Conservation (phyloP, 2,888 invertebrate genomes). For the Pinctada fucata region DNA sequence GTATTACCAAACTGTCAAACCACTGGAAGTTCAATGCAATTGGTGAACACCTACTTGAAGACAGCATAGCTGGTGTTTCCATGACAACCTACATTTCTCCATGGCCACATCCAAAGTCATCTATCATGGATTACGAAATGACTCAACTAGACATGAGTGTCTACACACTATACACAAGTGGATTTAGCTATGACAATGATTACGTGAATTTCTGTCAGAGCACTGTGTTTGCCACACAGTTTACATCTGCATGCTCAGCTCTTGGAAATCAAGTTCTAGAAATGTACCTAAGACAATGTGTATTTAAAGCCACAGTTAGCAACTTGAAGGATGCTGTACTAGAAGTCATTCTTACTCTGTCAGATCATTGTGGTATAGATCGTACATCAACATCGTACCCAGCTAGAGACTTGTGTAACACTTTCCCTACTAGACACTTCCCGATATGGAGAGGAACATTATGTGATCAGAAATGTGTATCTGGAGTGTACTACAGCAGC, state of each 20-base stretch:
- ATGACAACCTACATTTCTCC: slow-evolving; percentile 38
- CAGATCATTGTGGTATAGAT: slow-evolving; percentile 21
- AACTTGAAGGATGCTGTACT: slow-evolving; percentile 17
- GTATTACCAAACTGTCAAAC: slow-evolving; percentile 39
- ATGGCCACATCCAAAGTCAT: slow-evolving; percentile 54
- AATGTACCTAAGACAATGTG: slow-evolving; percentile 34
- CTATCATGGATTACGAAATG: slow-evolving; percentile 44
- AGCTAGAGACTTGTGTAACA: slow-evolving; percentile 38
- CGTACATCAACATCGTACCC: slow-evolving; percentile 31
- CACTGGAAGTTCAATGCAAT: slow-evolving; percentile 59
- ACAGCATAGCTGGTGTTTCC: slow-evolving; percentile 39
- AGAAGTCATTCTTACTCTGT: slow-evolving; percentile 41
- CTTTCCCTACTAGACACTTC: slow-evolving; percentile 33
- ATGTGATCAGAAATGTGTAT: slow-evolving; percentile 48
- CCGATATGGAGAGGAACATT: slow-evolving; percentile 48
- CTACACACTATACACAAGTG: slow-evolving; percentile 20
- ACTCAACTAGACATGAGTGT: slow-evolving; percentile 18
- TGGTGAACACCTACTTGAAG: slow-evolving; percentile 37
- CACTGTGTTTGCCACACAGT: slow-evolving; percentile 20
- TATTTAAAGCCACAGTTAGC: slow-evolving; percentile 33
- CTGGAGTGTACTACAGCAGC: slow-evolving; percentile 38
- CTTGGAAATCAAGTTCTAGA: slow-evolving; percentile 31
- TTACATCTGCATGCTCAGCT: slow-evolving; percentile 31
- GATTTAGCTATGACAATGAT: background rate
- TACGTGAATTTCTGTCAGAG: slow-evolving; percentile 16